Percentiles rank a stretch among this genome's conserved stretches.
These are phyloP conservation scores for Paedocypris micromegethes DNA, from an alignment of 2,797 vertebrate species.

Conservation along the genomic window DNA sequence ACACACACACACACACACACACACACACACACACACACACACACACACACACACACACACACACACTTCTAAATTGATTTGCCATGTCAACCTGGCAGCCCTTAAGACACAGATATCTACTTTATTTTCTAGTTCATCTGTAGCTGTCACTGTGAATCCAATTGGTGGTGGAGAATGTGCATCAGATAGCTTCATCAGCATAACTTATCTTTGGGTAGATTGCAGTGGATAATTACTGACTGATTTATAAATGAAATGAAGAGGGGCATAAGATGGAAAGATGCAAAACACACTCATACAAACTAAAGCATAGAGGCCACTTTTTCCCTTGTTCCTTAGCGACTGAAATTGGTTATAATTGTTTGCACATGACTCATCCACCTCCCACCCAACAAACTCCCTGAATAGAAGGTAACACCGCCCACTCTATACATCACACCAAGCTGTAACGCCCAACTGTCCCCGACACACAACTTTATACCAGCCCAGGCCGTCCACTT, in stretches of 20 bases:
- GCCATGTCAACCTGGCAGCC: neutral
- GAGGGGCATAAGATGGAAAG: slow-evolving; percentile 30
- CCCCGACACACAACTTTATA: slow-evolving; percentile 22
- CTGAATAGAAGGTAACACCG: slow-evolving; percentile 52
- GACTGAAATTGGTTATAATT: slow-evolving; percentile 54
- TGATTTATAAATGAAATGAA: slow-evolving; percentile 38
- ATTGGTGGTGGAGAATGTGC: slow-evolving; percentile 25
- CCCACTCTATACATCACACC: slow-evolving; percentile 47
- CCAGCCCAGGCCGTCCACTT: neutral
- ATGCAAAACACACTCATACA: slow-evolving; percentile 25
- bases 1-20: neutral
- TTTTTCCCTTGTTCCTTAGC: slow-evolving; percentile 50
- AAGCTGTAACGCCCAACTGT: slow-evolving; percentile 26
- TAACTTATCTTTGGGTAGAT: slow-evolving; percentile 27
- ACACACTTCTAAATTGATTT: neutral
- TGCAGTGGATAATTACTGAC: slow-evolving; percentile 36
- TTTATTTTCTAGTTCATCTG: slow-evolving; percentile 12
- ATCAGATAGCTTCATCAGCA: slow-evolving; percentile 25
- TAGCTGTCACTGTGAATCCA: slow-evolving; percentile 10
- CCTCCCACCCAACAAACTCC: slow-evolving; percentile 52
- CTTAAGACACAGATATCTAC: neutral
- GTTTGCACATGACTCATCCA: slow-evolving; percentile 53
- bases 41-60: neutral
- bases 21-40: too few relatives aligned
- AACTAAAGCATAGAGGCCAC: slow-evolving; percentile 41